Conservation (phyloP, 2,113 vertebrate species). For the Odocoileus hemionus region DNA sequence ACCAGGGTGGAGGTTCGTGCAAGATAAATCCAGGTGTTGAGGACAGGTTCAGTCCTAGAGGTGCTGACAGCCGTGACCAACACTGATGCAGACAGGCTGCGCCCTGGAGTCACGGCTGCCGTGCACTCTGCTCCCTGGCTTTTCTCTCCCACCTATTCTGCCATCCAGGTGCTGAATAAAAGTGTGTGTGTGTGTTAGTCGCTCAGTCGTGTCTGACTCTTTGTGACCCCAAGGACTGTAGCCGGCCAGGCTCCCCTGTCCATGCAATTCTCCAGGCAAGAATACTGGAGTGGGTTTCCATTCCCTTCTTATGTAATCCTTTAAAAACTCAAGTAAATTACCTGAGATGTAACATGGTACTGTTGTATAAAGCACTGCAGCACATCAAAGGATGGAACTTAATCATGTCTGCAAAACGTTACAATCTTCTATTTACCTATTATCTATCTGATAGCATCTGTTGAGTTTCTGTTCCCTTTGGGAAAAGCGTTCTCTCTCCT, state of each 20-base stretch:
- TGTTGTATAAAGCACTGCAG: background rate
- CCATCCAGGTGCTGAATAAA: background rate
- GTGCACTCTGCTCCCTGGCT: background rate
- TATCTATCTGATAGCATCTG: background rate
- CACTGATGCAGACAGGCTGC: fast-evolving
- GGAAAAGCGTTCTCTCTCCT: constrained; percentile 47
- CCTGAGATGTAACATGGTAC: background rate
- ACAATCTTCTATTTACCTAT: background rate
- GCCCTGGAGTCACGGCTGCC: background rate
- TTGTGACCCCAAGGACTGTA: background rate
- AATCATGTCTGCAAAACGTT: background rate
- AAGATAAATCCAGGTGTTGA: background rate
- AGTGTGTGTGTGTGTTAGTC: background rate
- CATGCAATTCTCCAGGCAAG: background rate
- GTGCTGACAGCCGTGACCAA: fast-evolving
- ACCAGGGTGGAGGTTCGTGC: background rate
- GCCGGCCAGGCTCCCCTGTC: background rate
- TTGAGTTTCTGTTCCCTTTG: background rate
- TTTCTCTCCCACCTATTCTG: background rate
- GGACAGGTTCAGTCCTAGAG: background rate
- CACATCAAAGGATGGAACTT: background rate
- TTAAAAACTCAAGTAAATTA: background rate
- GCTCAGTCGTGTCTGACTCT: background rate
- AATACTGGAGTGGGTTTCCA: background rate
- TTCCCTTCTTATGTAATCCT: background rate